Evolutionary conservation across 1,140 invertebrate species (phyloP), one percentile per base, ranked within the genome.

Genomic region (Pteromalus puparum): DNA sequence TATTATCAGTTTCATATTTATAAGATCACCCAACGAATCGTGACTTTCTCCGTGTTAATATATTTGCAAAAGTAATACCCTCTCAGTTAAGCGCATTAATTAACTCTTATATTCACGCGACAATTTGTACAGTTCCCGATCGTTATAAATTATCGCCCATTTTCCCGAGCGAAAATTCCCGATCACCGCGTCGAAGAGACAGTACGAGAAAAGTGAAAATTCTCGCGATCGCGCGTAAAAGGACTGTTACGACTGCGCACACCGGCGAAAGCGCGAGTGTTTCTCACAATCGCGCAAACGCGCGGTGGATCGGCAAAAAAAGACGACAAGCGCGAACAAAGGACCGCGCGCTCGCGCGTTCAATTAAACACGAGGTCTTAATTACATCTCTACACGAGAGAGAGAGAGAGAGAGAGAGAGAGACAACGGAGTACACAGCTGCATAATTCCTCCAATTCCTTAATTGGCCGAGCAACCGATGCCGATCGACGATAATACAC

Each of bases 381-480:
- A 89, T 89, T 88, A 88, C 86, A 88, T 86, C 84, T 88, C 53
- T 61, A n/a, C 53, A n/a, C 74, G 85, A 87, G 88, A n/a, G 53
- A 34, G 30, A 34, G 3, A n/a, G n/a, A n/a, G n/a, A n/a, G n/a
- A n/a, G n/a, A n/a, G n/a, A n/a, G n/a, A n/a, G n/a, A n/a, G n/a
- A n/a, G n/a, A n/a, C n/a, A n/a, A 34, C 30, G 30, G 30, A 18
- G 46, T 15, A 48, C 4, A n/a, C 53, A 6, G 3, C 18, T 82
- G 87, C 88, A 89, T 88, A 89, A 88, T 89, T 88, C 86, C 86
- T 88, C 38, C 87, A 87, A 88, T 89, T 88, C 86, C 86, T 89
- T 89, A 89, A 89, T 89, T 88, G 87, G 87, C 82, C 86, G 83
- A n/a, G 12, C 30, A 24, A 6, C 15, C 65, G 82, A 84, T 84